Percentiles rank a stretch among this genome's conserved stretches.
These are phyloP conservation scores for Drosophila persimilis DNA, from an alignment of 1,140 invertebrate species.

Conservation along the genomic window DNA sequence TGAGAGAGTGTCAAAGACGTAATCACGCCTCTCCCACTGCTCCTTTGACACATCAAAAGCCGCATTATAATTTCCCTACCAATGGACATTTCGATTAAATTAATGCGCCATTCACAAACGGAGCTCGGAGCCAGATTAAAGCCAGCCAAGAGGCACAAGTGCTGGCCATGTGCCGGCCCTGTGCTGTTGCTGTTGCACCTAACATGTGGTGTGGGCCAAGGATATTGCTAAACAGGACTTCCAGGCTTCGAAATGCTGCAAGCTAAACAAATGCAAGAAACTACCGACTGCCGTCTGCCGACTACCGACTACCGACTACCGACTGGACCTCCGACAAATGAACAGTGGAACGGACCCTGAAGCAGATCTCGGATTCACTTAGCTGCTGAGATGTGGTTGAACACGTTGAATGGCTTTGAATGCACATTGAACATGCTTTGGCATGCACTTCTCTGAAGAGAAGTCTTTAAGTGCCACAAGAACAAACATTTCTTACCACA, in stretches of 20 bases:
- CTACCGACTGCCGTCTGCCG: slow-evolving; percentile 13
- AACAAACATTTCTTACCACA: no score
- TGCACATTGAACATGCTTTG: no score
- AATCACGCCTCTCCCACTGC: background rate
- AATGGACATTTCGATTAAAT: slow-evolving; percentile 51
- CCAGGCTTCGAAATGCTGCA: slow-evolving; percentile 66
- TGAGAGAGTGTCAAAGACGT: slow-evolving; percentile 29
- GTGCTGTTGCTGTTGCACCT: slow-evolving; percentile 4
- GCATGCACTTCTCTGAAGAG: no score
- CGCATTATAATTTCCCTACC: slow-evolving; percentile 31
- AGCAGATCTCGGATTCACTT: slow-evolving; percentile 15
- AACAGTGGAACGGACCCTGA: slow-evolving; percentile 25
- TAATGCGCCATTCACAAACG: slow-evolving; percentile 35
- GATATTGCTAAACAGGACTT: slow-evolving; percentile 76
- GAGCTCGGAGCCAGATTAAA: slow-evolving; percentile 1
- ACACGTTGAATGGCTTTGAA: slow-evolving; percentile 1
- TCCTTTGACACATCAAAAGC: slow-evolving; percentile 43
- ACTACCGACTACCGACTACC: background rate
- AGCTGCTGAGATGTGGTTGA: background rate
- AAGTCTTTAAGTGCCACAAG: no score
- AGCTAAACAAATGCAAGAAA: slow-evolving; percentile 51
- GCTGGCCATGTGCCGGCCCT: slow-evolving; percentile 1
- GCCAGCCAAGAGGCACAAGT: slow-evolving; percentile 9
- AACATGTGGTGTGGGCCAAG: slow-evolving; percentile 51
- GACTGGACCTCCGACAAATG: slow-evolving; percentile 15